These are phyloP conservation scores for Peromyscus nudipes DNA, from an alignment of 2,797 vertebrate genomes.

Conservation along the genomic window DNA sequence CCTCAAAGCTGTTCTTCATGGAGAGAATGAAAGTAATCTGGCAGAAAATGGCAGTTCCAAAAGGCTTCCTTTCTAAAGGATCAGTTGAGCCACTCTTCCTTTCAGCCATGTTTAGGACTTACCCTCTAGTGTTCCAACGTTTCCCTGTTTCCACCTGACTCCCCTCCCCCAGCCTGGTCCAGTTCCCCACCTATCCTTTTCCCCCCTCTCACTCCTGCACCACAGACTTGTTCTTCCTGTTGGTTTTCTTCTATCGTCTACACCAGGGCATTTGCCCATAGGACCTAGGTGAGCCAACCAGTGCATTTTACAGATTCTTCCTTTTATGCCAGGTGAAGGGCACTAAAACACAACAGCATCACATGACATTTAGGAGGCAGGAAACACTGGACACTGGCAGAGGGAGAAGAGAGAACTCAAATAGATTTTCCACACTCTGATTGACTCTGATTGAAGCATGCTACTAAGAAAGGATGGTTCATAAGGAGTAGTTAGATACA, in stretches of 20 bases:
- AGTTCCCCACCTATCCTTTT: background rate
- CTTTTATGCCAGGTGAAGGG: background rate
- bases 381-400: background rate
- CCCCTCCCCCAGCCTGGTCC: background rate
- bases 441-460: conserved; percentile 56
- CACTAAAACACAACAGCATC: background rate
- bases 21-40: background rate
- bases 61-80: background rate
- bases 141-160: background rate
- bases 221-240: background rate
- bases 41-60: background rate
- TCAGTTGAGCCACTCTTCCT: background rate
- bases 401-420: conserved; percentile 47
- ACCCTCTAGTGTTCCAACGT: background rate
- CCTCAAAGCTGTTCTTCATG: conserved; percentile 7
- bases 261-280: background rate
- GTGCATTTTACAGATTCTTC: background rate
- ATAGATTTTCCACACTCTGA: conserved; percentile 41
- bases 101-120: background rate
- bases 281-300: background rate
- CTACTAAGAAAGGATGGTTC: conserved; percentile 62
- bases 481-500: conserved; percentile 55
- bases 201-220: background rate
- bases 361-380: background rate
- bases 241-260: conserved; percentile 5